A percentile compares a stretch with the other conserved stretches of the same genome.
These are phyloP conservation scores for Coleophora flavipennella DNA, from an alignment of 2,888 invertebrate genomes.

Conservation along the genomic window DNA sequence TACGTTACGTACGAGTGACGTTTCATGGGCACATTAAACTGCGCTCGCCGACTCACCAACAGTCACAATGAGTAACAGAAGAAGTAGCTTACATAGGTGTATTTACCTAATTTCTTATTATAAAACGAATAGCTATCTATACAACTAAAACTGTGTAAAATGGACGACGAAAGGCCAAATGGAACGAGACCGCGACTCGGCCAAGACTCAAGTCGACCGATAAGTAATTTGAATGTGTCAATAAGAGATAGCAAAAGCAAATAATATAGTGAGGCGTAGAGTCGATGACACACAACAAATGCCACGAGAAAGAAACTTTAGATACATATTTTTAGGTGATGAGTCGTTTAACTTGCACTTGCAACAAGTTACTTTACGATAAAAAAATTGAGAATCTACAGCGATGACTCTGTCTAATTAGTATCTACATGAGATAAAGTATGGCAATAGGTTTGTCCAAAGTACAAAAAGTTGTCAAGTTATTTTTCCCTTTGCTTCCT, in stretches of 20 bases:
- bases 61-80: too few species aligned
- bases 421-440: too few species aligned
- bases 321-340: too few species aligned
- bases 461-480: too few species aligned
- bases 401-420: too few species aligned
- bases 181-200: constrained; percentile 6
- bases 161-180: background rate
- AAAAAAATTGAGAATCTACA: too few species aligned
- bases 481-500: too few species aligned
- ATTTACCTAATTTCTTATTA: too few species aligned
- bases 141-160: background rate
- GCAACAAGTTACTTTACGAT: too few species aligned
- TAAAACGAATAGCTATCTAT: background rate
- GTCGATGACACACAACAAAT: constrained; percentile 50
- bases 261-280: constrained; percentile 43
- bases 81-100: too few species aligned
- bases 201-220: constrained; percentile 49
- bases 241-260: constrained; percentile 59
- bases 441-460: too few species aligned
- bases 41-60: constrained; percentile 34
- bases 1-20: constrained; percentile 25
- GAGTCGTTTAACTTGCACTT: too few species aligned
- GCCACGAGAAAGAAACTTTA: constrained; percentile 19
- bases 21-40: constrained; percentile 44
- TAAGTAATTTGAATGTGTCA: constrained; percentile 62